These are phyloP conservation scores for Anomalospiza imberbis DNA, from an alignment of 2,797 vertebrate genomes.

Conservation along the genomic window DNA sequence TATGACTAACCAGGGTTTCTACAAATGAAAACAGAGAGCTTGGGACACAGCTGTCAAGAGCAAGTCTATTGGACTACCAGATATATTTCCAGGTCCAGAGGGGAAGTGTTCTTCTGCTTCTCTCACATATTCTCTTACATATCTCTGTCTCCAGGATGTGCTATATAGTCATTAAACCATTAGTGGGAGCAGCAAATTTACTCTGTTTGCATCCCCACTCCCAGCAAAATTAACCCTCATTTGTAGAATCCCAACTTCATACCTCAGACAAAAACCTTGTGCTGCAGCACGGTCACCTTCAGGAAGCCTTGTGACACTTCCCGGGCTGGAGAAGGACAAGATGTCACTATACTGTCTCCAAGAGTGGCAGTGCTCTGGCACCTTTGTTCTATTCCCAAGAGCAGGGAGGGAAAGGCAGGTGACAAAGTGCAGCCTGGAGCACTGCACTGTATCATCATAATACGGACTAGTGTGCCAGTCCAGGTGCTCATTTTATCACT, in stretches of 20 bases:
- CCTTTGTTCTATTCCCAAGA: background rate
- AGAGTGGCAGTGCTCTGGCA: background rate
- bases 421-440: constrained; percentile 16
- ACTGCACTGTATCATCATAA: background rate
- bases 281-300: background rate
- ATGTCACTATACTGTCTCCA: accelerated
- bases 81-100: background rate
- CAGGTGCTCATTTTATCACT: background rate
- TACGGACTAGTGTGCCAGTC: background rate
- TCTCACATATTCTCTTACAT: background rate
- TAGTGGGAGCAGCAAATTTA: background rate
- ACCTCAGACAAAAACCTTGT: background rate
- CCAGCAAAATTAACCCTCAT: background rate
- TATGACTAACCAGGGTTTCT: background rate
- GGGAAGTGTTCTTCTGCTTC: background rate
- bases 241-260: background rate
- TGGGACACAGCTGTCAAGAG: background rate
- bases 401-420: background rate
- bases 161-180: background rate
- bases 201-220: background rate
- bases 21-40: background rate
- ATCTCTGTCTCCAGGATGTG: background rate
- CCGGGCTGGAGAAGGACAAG: background rate
- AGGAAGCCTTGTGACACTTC: background rate
- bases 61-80: background rate